These are phyloP conservation scores for Zaprionus lineosus DNA, from an alignment of 2,888 invertebrate genomes.

Conservation along the genomic window DNA sequence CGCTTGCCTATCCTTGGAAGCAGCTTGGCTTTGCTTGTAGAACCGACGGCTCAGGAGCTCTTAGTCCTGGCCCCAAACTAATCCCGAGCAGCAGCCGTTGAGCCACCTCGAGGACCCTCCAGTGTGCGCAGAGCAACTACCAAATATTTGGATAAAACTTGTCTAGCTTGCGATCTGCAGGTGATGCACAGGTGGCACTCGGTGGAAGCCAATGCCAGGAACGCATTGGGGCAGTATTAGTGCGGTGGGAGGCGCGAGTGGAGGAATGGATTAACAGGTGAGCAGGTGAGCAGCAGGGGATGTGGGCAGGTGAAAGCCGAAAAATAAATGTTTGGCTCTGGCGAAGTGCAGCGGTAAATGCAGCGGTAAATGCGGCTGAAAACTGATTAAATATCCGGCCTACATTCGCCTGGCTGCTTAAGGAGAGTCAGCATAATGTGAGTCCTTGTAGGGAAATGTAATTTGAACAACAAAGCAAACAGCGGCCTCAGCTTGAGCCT, in stretches of 20 bases:
- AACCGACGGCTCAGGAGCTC: too few species aligned
- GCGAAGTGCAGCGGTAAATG: slow-evolving; percentile 36
- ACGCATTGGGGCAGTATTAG: too few species aligned
- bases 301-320: slow-evolving; percentile 30
- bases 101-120: slow-evolving; percentile 2
- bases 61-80: too few species aligned
- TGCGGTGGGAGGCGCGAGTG: too few species aligned
- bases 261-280: too few species aligned
- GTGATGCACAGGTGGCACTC: not conserved
- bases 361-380: slow-evolving; percentile 38
- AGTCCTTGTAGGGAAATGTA: slow-evolving; percentile 68
- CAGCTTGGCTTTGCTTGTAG: too few species aligned
- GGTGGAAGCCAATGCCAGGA: slow-evolving; percentile 2
- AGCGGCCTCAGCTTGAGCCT: slow-evolving; percentile 26
- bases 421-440: slow-evolving; percentile 49
- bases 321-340: slow-evolving; percentile 40
- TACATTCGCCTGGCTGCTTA: slow-evolving; percentile 36
- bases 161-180: not conserved
- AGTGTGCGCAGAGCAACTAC: too few species aligned
- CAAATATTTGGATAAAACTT: slow-evolving; percentile 26
- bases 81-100: too few species aligned
- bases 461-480: slow-evolving; percentile 73
- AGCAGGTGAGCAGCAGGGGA: too few species aligned
- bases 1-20: too few species aligned
- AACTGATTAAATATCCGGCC: slow-evolving; percentile 77